Evolutionary conservation across 2,888 invertebrate species (phyloP), one percentile per base, ranked within the genome.

Genomic region (Dynastes maya): DNA sequence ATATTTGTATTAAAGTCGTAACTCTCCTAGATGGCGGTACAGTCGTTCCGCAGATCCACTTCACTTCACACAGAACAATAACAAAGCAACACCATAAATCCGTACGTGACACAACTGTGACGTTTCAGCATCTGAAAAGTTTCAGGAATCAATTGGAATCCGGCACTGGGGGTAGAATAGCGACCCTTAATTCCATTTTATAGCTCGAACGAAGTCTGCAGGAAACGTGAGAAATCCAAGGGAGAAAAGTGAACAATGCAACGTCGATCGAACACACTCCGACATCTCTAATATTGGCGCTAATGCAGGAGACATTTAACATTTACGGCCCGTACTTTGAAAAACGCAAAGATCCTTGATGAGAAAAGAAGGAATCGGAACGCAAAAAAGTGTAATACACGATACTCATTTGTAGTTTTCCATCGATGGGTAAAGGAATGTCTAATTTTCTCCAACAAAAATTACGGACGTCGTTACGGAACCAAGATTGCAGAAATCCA

Each of bases 61-160:
- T 74, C 72, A 61, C 27, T 61, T 74, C 61, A 13, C 72, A 68
- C 58, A n/a, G 45, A 61, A 74, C 72, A 74, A 74, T 74, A 74
- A 74, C 72, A 61, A 74, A 74, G 61, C 45, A 58, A 74, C 72
- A 74, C 72, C 61, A 74, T 74, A 74, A 61, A 74, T 74, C 72
- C 27, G 72, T 74, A 74, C 72, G 72, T 74, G 72, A 74, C 72
- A 61, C 72, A 61, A 74, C 61, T 45, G 61, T 74, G 72, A 61
- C 61, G 63, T 74, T 74, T 61, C 72, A 74, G 61, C 27, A 16
- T 74, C 72, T 74, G 72, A 74, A 61, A 74, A 74, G 72, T 74
- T 74, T 61, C 61, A 74, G 72, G 45, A 74, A 74, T 74, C 72
- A 63, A 74, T 74, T 63, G 72, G 72, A 74, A 61, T 63, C 61